Percentiles rank a stretch among this genome's conserved stretches.
These are phyloP conservation scores for Amphiduros pacificus DNA, from an alignment of 2,888 invertebrate genomes.

Conservation along the genomic window DNA sequence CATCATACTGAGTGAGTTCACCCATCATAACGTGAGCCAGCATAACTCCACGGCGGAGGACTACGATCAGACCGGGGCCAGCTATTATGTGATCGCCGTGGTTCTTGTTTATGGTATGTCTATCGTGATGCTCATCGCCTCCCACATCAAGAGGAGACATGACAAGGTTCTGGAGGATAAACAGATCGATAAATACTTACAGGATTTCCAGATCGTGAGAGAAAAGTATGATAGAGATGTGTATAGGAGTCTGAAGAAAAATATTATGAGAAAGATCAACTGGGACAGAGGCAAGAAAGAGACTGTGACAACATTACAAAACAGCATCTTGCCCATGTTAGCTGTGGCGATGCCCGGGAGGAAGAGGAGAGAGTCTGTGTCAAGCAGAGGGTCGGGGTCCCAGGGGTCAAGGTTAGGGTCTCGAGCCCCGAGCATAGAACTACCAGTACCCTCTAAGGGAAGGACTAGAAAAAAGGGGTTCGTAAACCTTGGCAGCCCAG, in stretches of 20 bases:
- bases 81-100: slow-evolving; percentile 57
- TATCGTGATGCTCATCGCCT: slow-evolving; percentile 58
- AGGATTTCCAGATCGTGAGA: slow-evolving; percentile 33
- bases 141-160: slow-evolving; percentile 48
- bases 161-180: slow-evolving; percentile 32
- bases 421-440: too few species aligned
- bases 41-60: not conserved
- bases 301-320: slow-evolving; percentile 6
- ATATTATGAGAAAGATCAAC: slow-evolving; percentile 27
- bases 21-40: slow-evolving; percentile 8
- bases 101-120: slow-evolving; percentile 57
- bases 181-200: slow-evolving; percentile 36
- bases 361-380: not conserved
- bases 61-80: slow-evolving; percentile 38
- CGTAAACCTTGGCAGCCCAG: not conserved
- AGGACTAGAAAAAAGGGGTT: too few species aligned
- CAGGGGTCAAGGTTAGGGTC: too few species aligned
- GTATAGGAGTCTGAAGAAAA: slow-evolving; percentile 30
- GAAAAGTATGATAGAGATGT: slow-evolving; percentile 29
- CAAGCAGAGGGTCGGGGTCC: not conserved
- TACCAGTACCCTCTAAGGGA: too few species aligned
- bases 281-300: slow-evolving; percentile 18
- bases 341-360: slow-evolving; percentile 12
- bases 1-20: slow-evolving; percentile 24
- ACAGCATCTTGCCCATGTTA: slow-evolving; percentile 11